phyloP scores from a whole-genome alignment of 2,797 vertebrate species.

The Poliocrania exsul region DNA sequence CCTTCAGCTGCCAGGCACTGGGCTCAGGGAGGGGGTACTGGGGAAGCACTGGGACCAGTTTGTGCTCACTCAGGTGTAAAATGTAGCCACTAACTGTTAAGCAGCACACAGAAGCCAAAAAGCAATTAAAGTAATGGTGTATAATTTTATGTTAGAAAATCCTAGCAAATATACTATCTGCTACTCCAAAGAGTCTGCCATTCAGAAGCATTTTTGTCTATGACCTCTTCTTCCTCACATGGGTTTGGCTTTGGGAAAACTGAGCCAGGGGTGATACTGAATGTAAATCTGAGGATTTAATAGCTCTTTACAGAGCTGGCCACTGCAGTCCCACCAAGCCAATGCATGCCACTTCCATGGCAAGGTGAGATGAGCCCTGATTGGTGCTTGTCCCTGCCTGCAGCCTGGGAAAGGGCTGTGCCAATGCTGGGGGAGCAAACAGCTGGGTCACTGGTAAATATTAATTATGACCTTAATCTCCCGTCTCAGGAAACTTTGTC shows the following conservation, averaged over 20 bases:
- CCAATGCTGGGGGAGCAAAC: not conserved
- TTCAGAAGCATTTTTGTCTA: not conserved
- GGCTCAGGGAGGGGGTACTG: not conserved
- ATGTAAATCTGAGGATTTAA: not conserved
- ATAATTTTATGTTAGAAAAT: not conserved
- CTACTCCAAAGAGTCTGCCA: not conserved
- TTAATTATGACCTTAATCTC: not conserved
- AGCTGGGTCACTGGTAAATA: not conserved
- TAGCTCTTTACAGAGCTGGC: not conserved
- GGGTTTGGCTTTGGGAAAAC: not conserved
- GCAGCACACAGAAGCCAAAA: not conserved
- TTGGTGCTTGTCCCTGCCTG: not conserved
- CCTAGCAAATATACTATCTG: not conserved
- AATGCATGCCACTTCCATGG: not conserved
- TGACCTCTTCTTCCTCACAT: rapidly evolving
- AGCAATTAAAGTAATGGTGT: not conserved
- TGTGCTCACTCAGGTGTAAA: not conserved
- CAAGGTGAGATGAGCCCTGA: not conserved
- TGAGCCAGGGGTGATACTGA: no score
- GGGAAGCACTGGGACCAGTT: not conserved
- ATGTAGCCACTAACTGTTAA: not conserved
- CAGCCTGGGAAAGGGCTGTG: not conserved
- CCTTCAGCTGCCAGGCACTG: not conserved
- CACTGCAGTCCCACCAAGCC: not conserved
- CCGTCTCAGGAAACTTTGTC: not conserved